Conservation (phyloP, 2,113 vertebrate genomes). For the Mobula hypostoma region DNA sequence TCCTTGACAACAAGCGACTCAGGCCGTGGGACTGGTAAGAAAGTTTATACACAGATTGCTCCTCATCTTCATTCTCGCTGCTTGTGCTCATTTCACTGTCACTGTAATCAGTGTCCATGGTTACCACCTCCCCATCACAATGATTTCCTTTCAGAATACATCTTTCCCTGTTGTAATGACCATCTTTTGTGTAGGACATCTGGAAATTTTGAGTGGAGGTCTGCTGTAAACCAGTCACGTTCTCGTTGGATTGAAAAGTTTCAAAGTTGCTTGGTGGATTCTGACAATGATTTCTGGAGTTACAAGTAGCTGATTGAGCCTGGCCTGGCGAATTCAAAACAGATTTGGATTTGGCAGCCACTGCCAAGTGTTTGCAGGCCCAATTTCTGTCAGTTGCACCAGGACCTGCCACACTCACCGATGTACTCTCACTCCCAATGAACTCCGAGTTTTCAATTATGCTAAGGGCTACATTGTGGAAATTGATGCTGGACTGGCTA, state of each 20-base stretch:
- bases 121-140: constrained; percentile 50
- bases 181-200: constrained; percentile 44
- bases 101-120: constrained; percentile 59
- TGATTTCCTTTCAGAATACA: constrained; percentile 46
- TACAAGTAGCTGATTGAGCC: constrained; percentile 36
- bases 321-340: constrained; percentile 40
- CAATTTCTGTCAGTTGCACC: constrained; percentile 76
- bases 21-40: constrained; percentile 64
- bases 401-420: constrained; percentile 75
- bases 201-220: constrained; percentile 43
- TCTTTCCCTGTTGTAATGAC: constrained; percentile 44
- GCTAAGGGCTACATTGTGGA: constrained; percentile 69
- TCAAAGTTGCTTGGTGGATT: constrained; percentile 41
- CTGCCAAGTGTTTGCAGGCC: constrained; percentile 77
- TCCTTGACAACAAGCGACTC: constrained; percentile 56
- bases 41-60: constrained; percentile 55
- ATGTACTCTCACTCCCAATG: constrained; percentile 74
- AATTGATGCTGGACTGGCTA: constrained; percentile 71
- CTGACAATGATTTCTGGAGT: background rate
- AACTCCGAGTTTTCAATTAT: constrained; percentile 85
- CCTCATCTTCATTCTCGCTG: constrained; percentile 54
- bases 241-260: constrained; percentile 53
- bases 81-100: constrained; percentile 62
- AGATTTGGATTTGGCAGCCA: constrained; percentile 60
- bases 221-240: constrained; percentile 45